Conservation (phyloP, 2,797 vertebrate genomes). For the Epinephelus malabaricus region DNA sequence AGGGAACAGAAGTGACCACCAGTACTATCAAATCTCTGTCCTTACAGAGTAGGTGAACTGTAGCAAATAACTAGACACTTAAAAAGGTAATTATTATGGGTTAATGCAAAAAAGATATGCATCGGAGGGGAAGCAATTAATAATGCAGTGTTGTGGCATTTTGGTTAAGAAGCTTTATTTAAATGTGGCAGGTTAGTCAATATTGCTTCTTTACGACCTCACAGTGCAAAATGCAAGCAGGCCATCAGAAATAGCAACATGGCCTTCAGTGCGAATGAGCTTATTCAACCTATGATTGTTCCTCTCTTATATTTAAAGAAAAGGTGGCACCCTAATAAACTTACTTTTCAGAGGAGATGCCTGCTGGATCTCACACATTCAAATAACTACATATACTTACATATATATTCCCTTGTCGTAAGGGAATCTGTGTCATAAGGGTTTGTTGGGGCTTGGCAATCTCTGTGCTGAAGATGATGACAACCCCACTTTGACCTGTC, state of each 20-base stretch:
- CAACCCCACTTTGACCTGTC: too few species aligned
- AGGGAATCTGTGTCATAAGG: too few species aligned
- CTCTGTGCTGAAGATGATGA: too few species aligned
- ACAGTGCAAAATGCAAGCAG: background rate
- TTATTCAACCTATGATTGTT: background rate
- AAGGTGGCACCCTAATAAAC: background rate
- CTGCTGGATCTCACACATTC: background rate
- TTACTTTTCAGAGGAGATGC: background rate
- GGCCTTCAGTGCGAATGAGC: background rate
- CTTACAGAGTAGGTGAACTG: conserved; percentile 1
- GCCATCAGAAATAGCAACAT: background rate
- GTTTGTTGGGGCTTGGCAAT: too few species aligned
- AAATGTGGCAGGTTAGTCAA: background rate
- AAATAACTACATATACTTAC: too few species aligned
- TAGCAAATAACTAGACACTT: conserved; percentile 9
- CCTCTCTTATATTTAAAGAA: background rate
- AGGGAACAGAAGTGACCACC: background rate
- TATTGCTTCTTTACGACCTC: background rate
- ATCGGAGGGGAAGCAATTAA: conserved; percentile 17
- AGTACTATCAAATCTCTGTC: conserved; percentile 11
- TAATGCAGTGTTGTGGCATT: conserved; percentile 15
- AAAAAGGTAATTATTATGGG: conserved; percentile 19
- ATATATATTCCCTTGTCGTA: too few species aligned
- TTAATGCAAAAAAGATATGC: conserved; percentile 15
- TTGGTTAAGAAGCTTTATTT: conserved; percentile 1